These are phyloP conservation scores for Furcifer pardalis DNA, from an alignment of 2,797 vertebrate species.

Conservation along the genomic window DNA sequence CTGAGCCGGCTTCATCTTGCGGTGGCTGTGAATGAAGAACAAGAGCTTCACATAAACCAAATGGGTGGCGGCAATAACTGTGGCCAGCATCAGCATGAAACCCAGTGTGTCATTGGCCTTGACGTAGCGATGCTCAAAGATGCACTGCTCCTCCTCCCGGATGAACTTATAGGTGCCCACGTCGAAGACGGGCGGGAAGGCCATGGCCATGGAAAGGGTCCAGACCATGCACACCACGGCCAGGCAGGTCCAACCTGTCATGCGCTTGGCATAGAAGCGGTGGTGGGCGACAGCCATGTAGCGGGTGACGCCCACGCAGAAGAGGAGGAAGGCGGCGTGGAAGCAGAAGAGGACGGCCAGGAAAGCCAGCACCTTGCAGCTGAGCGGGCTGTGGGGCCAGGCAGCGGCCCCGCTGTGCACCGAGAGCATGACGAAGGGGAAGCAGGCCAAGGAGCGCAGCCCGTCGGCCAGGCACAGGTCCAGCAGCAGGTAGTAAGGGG, in stretches of 20 bases:
- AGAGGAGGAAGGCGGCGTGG: slow-evolving; percentile 93
- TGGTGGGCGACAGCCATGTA: slow-evolving; percentile 98
- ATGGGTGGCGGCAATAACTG: slow-evolving; percentile 90
- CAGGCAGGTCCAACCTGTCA: slow-evolving; percentile 91
- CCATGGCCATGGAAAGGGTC: slow-evolving; percentile 94
- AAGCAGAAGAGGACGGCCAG: slow-evolving; percentile 94
- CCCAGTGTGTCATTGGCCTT: slow-evolving; percentile 94
- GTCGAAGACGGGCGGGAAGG: slow-evolving; percentile 93
- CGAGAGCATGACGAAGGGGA: slow-evolving; percentile 93
- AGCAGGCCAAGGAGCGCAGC: slow-evolving; percentile 90
- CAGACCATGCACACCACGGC: slow-evolving; percentile 94
- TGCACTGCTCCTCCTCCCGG: slow-evolving; percentile 92
- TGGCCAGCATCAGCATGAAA: slow-evolving; percentile 94
- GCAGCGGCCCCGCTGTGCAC: slow-evolving; percentile 83
- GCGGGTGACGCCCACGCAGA: slow-evolving; percentile 93
- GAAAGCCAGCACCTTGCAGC: slow-evolving; percentile 93
- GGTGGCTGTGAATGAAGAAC: slow-evolving; percentile 94
- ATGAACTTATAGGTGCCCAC: slow-evolving; percentile 92
- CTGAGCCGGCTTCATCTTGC: slow-evolving; percentile 97
- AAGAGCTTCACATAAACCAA: slow-evolving; percentile 93
- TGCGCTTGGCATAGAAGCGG: slow-evolving; percentile 92
- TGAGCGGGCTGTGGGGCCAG: slow-evolving; percentile 85
- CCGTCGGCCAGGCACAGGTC: slow-evolving; percentile 93
- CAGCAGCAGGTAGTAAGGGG: slow-evolving; percentile 93
- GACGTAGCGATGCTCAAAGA: slow-evolving; percentile 93